phyloP scores from a whole-genome alignment of 2,888 invertebrate genomes.

The Beris morrisii region DNA sequence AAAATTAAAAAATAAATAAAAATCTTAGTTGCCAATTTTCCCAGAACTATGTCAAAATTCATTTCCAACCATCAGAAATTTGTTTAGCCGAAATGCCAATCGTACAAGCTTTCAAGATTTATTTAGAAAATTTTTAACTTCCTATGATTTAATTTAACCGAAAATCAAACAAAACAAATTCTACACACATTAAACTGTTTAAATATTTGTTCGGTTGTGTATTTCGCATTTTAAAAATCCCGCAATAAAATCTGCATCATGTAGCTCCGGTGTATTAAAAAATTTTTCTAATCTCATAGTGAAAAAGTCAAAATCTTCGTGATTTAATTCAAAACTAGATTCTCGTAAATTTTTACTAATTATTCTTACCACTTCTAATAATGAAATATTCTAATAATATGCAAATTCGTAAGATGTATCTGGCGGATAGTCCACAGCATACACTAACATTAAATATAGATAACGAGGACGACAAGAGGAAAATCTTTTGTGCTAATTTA shows the following conservation, averaged over 20 bases:
- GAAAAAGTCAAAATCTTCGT: not conserved
- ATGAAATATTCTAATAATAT: not conserved
- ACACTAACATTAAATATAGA: conserved; percentile 12
- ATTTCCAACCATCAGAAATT: conserved; percentile 14
- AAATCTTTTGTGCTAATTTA: conserved; percentile 81
- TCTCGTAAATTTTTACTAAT: not conserved
- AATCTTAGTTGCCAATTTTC: too few relatives aligned
- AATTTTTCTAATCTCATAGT: not conserved
- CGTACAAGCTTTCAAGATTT: conserved; percentile 21
- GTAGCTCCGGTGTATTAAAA: not conserved
- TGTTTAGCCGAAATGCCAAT: conserved; percentile 25
- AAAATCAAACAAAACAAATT: not conserved
- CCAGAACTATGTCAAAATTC: conserved; percentile 12
- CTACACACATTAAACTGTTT: not conserved
- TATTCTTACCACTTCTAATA: not conserved
- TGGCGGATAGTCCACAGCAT: conserved; percentile 4
- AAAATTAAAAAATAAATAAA: too few relatives aligned
- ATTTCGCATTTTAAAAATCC: conserved; percentile 8
- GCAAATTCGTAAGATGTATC: conserved; percentile 16
- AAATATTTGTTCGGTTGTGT: conserved; percentile 10
- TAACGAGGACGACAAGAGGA: conserved; percentile 58
- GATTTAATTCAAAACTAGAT: not conserved
- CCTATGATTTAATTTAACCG: conserved; percentile 8
- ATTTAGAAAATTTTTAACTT: conserved; percentile 25
- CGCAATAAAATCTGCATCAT: not conserved